Evolutionary conservation across 2,113 vertebrate genomes (phyloP).

Genomic region (Sphyrna mokarran): DNA sequence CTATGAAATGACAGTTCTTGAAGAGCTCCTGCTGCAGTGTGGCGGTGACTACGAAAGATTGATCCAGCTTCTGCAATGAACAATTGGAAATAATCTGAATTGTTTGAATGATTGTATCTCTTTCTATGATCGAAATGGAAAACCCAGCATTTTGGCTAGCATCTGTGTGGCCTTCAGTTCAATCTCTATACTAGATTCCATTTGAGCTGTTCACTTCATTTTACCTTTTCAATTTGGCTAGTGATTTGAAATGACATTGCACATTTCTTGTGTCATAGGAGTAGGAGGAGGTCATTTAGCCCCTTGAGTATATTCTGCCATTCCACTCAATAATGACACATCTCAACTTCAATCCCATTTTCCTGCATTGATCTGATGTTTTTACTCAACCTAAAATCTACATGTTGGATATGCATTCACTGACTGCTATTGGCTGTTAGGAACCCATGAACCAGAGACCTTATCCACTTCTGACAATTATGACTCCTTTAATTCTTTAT

Average conservation of each 20-base stretch:
- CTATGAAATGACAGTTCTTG: slow-evolving; percentile 43
- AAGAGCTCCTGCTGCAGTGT: slow-evolving; percentile 55
- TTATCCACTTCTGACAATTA: background rate
- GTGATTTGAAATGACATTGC: background rate
- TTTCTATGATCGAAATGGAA: background rate
- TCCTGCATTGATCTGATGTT: background rate
- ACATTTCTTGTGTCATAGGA: background rate
- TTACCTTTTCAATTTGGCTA: background rate
- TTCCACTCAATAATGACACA: background rate
- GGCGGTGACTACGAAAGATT: slow-evolving; percentile 47
- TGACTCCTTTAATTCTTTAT: background rate
- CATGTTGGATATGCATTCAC: too few species aligned
- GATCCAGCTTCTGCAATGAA: slow-evolving; percentile 44
- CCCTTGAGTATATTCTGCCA: background rate
- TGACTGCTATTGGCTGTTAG: background rate
- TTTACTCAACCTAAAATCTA: background rate
- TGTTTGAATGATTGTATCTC: background rate
- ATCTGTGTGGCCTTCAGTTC: too few species aligned
- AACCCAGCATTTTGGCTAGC: background rate
- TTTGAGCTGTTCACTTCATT: background rate
- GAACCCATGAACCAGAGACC: background rate
- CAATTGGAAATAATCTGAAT: background rate
- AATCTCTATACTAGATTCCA: background rate
- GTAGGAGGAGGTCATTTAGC: background rate
- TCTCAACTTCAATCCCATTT: background rate